Evolutionary conservation across 2,888 invertebrate genomes (phyloP).

Genomic region (Argyresthia albistria): DNA sequence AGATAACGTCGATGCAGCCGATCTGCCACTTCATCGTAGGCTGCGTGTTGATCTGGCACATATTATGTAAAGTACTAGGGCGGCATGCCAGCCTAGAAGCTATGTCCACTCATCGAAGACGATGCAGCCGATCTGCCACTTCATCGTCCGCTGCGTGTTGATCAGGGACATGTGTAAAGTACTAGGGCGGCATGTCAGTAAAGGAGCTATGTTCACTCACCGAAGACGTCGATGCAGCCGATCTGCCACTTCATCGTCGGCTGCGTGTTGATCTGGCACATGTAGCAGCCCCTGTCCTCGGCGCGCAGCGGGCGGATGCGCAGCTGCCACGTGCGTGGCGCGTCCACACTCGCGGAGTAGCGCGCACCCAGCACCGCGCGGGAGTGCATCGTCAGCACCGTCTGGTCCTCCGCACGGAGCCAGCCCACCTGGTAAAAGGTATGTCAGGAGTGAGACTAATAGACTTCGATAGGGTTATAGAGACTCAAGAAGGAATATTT

Average conservation of each 20-base stretch:
- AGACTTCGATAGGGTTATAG: too few relatives aligned
- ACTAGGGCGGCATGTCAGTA: background rate
- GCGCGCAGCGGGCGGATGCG: conserved; percentile 87
- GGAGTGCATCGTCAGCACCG: conserved; percentile 88
- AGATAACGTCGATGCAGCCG: conserved; percentile 91
- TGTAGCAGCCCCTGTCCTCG: conserved; percentile 89
- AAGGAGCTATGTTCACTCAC: conserved; percentile 68
- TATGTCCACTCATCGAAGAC: too few relatives aligned
- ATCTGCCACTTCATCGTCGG: conserved; percentile 89
- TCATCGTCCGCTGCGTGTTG: too few relatives aligned
- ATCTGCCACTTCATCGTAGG: conserved; percentile 89
- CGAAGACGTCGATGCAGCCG: conserved; percentile 90
- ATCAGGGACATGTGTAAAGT: too few relatives aligned
- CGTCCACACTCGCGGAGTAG: conserved; percentile 86
- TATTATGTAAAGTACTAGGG: too few relatives aligned
- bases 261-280: conserved; percentile 92
- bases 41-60: conserved; percentile 74
- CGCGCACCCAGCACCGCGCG: conserved; percentile 88
- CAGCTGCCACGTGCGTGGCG: conserved; percentile 87
- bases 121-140: too few relatives aligned
- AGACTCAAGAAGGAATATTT: too few relatives aligned
- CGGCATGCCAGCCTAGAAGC: too few relatives aligned
- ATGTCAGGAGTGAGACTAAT: background rate
- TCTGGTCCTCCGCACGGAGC: conserved; percentile 92
- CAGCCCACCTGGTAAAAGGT: conserved; percentile 82